A percentile compares a stretch with the other conserved stretches of the same genome.
These are phyloP conservation scores for Menura novaehollandiae DNA, from an alignment of 2,113 vertebrate genomes.

Conservation along the genomic window DNA sequence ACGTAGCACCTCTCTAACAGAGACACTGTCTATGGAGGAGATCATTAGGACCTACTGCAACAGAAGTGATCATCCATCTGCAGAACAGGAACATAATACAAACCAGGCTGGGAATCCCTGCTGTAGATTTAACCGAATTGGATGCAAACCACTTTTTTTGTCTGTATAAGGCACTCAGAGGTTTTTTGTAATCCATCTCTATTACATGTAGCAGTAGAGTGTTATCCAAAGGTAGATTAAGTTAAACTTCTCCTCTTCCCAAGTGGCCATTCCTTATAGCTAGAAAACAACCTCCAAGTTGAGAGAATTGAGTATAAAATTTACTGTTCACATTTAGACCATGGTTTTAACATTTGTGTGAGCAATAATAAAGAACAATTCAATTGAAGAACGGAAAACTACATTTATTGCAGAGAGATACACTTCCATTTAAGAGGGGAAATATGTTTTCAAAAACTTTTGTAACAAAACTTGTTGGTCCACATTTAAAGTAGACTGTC, in stretches of 20 bases:
- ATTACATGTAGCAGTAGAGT: background rate
- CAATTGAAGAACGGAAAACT: background rate
- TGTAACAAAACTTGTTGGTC: background rate
- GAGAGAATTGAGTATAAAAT: background rate
- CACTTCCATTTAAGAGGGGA: background rate
- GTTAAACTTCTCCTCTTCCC: background rate
- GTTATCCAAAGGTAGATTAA: conserved; percentile 1
- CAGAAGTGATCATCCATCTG: background rate
- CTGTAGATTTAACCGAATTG: background rate
- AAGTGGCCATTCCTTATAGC: background rate
- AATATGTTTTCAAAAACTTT: background rate
- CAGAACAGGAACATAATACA: background rate
- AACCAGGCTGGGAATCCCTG: background rate
- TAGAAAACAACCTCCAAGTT: background rate
- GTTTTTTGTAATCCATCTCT: background rate
- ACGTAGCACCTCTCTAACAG: background rate
- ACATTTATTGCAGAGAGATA: background rate
- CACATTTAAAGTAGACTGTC: background rate
- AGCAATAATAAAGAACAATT: background rate
- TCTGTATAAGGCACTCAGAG: background rate
- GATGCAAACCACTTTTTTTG: background rate
- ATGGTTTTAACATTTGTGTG: background rate
- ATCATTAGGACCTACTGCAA: background rate
- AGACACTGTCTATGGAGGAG: background rate
- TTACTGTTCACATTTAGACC: background rate